Evolutionary conservation across 1,140 invertebrate species (phyloP).

Genomic region (Heliconius himera): DNA sequence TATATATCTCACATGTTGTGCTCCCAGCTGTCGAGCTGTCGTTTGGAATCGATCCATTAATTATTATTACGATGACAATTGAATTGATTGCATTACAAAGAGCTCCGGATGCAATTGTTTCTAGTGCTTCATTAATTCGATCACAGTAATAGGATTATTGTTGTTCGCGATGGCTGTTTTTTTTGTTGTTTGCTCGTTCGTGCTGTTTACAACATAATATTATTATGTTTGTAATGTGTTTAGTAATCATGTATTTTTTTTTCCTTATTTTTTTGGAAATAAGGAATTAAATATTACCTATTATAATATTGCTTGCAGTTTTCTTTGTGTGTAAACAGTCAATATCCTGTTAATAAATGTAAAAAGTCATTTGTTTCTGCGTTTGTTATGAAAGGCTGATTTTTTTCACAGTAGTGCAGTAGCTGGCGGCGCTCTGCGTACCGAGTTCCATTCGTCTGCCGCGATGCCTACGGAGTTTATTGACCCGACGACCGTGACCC

Average conservation of each 20-base stretch:
- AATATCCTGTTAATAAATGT: not conserved
- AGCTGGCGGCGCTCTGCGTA: slow-evolving; percentile 39
- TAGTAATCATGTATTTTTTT: not conserved
- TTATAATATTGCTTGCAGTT: not conserved
- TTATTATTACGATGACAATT: slow-evolving; percentile 42
- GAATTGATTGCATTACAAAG: slow-evolving; percentile 38
- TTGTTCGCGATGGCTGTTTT: slow-evolving; percentile 15
- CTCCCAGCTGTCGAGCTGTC: slow-evolving; percentile 28
- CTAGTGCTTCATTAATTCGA: slow-evolving; percentile 39
- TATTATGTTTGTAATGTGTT: not conserved
- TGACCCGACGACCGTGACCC: slow-evolving; percentile 73
- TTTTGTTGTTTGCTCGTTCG: slow-evolving; percentile 16
- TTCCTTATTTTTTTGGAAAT: not conserved
- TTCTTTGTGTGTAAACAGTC: not conserved
- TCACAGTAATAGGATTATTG: slow-evolving; percentile 32
- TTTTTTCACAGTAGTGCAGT: slow-evolving; percentile 36
- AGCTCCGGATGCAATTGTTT: slow-evolving; percentile 27
- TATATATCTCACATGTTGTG: slow-evolving; percentile 20
- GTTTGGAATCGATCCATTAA: slow-evolving; percentile 44
- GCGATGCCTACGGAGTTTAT: slow-evolving; percentile 57
- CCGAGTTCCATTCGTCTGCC: slow-evolving; percentile 39
- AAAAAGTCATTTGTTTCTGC: slow-evolving; percentile 32
- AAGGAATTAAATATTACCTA: too few species aligned
- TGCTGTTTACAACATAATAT: not conserved
- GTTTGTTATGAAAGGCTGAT: slow-evolving; percentile 36